Evolutionary conservation across 2,113 vertebrate species (phyloP), one percentile per base, ranked within the genome.

Genomic region (Zapus hudsonius): DNA sequence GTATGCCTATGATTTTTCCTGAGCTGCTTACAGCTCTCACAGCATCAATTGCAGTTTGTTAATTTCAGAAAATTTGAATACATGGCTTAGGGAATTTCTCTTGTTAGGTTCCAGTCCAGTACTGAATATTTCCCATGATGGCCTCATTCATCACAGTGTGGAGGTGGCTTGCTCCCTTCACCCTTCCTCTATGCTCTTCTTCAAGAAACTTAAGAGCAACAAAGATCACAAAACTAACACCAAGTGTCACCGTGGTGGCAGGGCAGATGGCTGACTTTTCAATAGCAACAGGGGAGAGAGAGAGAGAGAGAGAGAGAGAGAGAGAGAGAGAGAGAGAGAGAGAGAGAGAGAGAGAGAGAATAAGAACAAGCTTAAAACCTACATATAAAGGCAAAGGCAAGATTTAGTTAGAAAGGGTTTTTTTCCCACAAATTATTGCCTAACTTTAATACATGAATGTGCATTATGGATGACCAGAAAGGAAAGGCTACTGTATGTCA

Each of bases 41-140:
- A 84, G 92, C 81, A 31, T 47, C 95, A 80, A 15, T 92, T 87
- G 33, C 75, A 87, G 79, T 4, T n/a, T 10, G 42, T 76, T 96
- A 61, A 94, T 96, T 96, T 96, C 57, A 89, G 90, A 96, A 95
- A 95, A 92, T 95, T 95, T 52, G 47, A 73, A 78, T n/a, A 1
- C 31, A 25, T 75, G 44, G 4, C 33, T 52, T 10, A 16, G 0
- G 17, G 66, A 64, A 66, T 79, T 94, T 83, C 36, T 2, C 19
- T 55, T 4, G 40, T 33, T 44, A 16, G 76, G 36, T 42, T 79
- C 13, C 3, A 57, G 44, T 1, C 3, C 27, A 33, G 31, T 23
- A 72, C 57, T 33, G 40, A 4, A 13, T 36, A 9, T 25, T 73
- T 40, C 31, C 3, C 20, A 40, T 73, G 44, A 15, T 84, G 23